Percentiles rank a stretch among this genome's conserved stretches.
Conservation (phyloP, 2,113 vertebrate species). For the Ageneiosus marmoratus region DNA sequence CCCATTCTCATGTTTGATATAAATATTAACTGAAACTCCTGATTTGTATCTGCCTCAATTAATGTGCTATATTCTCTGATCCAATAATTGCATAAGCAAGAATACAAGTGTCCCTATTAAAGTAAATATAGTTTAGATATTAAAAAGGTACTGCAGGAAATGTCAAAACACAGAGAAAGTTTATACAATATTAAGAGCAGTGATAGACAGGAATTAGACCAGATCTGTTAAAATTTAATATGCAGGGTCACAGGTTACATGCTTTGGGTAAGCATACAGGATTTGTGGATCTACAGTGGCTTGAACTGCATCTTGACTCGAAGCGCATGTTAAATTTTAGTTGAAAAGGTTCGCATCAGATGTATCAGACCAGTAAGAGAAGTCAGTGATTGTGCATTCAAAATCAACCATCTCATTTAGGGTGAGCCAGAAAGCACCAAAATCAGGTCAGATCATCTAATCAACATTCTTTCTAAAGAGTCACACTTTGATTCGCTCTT, state of each 20-base stretch:
- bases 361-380: slow-evolving; percentile 26
- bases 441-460: slow-evolving; percentile 50
- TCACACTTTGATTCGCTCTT: slow-evolving; percentile 28
- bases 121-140: background rate
- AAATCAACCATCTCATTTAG: slow-evolving; percentile 39
- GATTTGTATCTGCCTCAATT: background rate
- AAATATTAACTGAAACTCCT: background rate
- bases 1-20: background rate
- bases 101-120: background rate
- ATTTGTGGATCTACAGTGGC: slow-evolving; percentile 29
- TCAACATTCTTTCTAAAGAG: slow-evolving; percentile 45
- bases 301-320: slow-evolving; percentile 4
- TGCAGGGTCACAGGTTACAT: background rate
- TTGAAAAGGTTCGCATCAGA: slow-evolving; percentile 18
- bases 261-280: slow-evolving; percentile 7
- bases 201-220: background rate
- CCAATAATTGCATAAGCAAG: background rate
- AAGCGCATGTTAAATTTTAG: slow-evolving; percentile 17
- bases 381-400: slow-evolving; percentile 46
- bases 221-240: background rate
- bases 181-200: background rate
- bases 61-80: background rate
- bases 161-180: background rate
- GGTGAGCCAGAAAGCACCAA: slow-evolving; percentile 29
- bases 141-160: background rate